Evolutionary conservation across 2,888 invertebrate genomes (phyloP).

Genomic region (Metopia argyrocephala): DNA sequence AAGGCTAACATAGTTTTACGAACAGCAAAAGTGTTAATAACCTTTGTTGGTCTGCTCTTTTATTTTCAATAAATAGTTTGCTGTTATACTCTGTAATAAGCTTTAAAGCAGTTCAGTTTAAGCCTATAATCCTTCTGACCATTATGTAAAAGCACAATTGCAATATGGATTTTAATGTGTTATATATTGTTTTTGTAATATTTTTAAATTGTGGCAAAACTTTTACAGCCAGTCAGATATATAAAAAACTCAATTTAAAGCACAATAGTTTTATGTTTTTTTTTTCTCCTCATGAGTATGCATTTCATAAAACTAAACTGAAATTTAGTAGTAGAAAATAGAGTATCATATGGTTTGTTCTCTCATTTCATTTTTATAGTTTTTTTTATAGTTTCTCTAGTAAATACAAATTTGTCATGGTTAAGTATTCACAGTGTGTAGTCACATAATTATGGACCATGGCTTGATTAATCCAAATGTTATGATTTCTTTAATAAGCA

Average conservation of each 20-base stretch:
- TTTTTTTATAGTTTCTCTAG: conserved; percentile 11
- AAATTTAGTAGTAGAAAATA: conserved; percentile 5
- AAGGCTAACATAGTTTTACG: neutral
- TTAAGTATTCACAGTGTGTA: conserved; percentile 10
- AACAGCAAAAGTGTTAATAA: neutral
- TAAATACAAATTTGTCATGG: conserved; percentile 46
- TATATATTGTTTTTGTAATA: neutral
- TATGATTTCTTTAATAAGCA: neutral
- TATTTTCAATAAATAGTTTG: neutral
- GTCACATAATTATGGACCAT: conserved; percentile 5
- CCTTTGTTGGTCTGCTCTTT: neutral
- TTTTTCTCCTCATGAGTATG: neutral
- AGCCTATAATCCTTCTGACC: conserved; percentile 12
- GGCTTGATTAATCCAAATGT: neutral
- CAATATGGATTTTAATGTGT: conserved; percentile 9
- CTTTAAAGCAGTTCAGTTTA: conserved; percentile 4
- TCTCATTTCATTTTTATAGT: conserved; percentile 35
- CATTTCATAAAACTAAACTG: conserved; percentile 11
- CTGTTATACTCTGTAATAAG: neutral
- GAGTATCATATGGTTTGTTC: conserved; percentile 22
- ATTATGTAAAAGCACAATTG: conserved; percentile 7
- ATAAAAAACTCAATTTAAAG: too few species aligned
- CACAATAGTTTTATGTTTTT: neutral
- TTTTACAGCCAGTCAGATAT: too few species aligned
- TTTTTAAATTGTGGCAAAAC: neutral